Base-by-base conservation (phyloP, 2,113 vertebrate genomes). In the Toxotes chatareus region DNA sequence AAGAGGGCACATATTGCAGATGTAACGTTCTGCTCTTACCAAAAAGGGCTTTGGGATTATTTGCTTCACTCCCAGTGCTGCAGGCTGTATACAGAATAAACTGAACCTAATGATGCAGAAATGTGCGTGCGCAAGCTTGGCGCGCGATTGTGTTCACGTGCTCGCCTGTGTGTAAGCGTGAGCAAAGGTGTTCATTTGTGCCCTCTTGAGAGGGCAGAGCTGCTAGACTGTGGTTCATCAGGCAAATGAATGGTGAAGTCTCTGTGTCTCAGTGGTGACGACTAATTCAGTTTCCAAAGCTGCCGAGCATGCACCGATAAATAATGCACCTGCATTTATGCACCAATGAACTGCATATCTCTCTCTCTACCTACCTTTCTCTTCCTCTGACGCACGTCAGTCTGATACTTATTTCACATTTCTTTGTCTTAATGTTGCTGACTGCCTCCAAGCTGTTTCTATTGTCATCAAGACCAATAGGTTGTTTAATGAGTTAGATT, bases 171-270 rank as follows among this genome's bases (percentile, higher is more conserved):
- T 67, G 53, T 59, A 36, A 63, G 40, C 36, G 71, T 23, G 49
- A 76, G 70, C 40, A 27, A 73, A 61, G 51, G 57, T 66, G 56
- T 67, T 19, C 3, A 16, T 71, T 42, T 75, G 79, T 82, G 32
- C 51, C 61, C 44, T 77, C 83, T 67, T 67, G 7, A 16, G 82
- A 85, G 79, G 73, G 47, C 42, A 63, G 31, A 47, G 42, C 74
- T 69, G 69, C 71, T 77, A 63, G 68, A 73, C 85, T 73, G 80
- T 63, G 82, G 51, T 82, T 80, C 68, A 36, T 89, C 86, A 87
- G 75, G 77, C 85, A 89, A 85, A 92, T 90, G 82, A 80, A 84
- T 88, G 80, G 64, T 84, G 84, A 90, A 82, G 87, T 69, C 40
- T 61, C 19, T 23, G 40, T 72, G 81, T 92, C 74, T 92, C 86